A percentile compares a stretch with the other conserved stretches of the same genome.
phyloP scores from a whole-genome alignment of 2,113 vertebrate genomes.

The Nothoprocta perdicaria region DNA sequence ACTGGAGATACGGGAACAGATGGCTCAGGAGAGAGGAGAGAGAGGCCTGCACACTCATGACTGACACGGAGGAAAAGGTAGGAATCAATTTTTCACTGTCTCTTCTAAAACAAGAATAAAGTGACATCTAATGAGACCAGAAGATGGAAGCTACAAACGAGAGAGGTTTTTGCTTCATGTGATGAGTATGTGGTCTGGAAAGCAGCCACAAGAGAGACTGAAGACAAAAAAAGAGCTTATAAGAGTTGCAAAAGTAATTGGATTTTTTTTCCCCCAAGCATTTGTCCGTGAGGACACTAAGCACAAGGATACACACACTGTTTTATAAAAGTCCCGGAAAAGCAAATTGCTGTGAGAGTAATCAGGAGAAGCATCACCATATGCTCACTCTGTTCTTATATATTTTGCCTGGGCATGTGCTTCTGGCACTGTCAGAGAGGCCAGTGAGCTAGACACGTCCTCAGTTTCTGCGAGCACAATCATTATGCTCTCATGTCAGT shows the following conservation, averaged over 20 bases:
- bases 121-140: background rate
- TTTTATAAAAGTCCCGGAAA: background rate
- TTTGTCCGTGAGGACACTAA: background rate
- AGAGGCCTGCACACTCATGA: background rate
- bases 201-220: background rate
- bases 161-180: background rate
- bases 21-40: background rate
- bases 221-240: background rate
- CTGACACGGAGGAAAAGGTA: background rate
- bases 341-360: background rate
- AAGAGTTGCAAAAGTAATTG: background rate
- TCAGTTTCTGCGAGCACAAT: background rate
- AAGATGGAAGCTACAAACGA: background rate
- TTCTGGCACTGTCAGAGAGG: background rate
- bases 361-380: background rate
- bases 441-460: background rate
- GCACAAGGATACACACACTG: background rate
- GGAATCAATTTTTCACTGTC: slow-evolving; percentile 6
- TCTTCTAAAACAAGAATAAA: background rate
- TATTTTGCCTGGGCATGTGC: background rate
- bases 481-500: background rate
- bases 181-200: background rate
- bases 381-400: background rate
- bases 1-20: slow-evolving; percentile 23
- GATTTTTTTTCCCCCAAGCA: background rate